These are phyloP conservation scores for Trachymyrmex cornetzi DNA, from an alignment of 1,140 invertebrate genomes.

Conservation along the genomic window DNA sequence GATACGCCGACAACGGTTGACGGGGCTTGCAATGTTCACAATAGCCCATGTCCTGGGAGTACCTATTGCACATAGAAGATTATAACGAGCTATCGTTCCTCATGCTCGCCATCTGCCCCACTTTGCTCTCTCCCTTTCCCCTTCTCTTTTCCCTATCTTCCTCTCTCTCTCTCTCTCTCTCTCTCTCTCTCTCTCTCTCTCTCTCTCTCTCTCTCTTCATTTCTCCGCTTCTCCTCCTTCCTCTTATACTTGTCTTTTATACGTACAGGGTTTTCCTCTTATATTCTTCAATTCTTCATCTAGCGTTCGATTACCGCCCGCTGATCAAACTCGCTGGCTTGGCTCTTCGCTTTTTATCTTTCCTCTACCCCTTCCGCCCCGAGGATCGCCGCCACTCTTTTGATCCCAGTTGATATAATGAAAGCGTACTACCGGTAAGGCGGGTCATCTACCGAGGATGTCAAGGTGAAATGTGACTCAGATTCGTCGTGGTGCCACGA, in stretches of 20 bases:
- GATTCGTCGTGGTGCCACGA: conserved; percentile 43
- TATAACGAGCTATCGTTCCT: conserved; percentile 65
- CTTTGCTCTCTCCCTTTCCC: conserved; percentile 17
- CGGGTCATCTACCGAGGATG: conserved; percentile 46
- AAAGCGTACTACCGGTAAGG: conserved; percentile 45
- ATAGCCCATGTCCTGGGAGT: conserved; percentile 49
- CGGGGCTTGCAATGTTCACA: conserved; percentile 45
- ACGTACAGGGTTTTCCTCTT: conserved; percentile 22
- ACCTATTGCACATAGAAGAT: conserved; percentile 56
- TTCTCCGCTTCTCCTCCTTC: conserved; percentile 9
- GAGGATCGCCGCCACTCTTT: conserved; percentile 38
- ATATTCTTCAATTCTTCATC: conserved; percentile 28
- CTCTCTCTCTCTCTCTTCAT: neutral
- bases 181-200: neutral
- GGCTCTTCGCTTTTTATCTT: conserved; percentile 32
- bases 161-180: conserved; percentile 7
- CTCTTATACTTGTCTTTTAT: neutral
- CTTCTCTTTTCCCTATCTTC: neutral
- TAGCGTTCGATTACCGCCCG: conserved; percentile 21
- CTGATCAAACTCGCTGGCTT: conserved; percentile 45
- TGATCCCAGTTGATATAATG: conserved; percentile 61
- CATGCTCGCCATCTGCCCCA: conserved; percentile 32
- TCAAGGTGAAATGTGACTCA: conserved; percentile 56
- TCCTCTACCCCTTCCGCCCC: neutral
- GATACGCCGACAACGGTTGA: conserved; percentile 55